Conservation (phyloP, 2,888 invertebrate species). For the Physocephala rufipes region DNA sequence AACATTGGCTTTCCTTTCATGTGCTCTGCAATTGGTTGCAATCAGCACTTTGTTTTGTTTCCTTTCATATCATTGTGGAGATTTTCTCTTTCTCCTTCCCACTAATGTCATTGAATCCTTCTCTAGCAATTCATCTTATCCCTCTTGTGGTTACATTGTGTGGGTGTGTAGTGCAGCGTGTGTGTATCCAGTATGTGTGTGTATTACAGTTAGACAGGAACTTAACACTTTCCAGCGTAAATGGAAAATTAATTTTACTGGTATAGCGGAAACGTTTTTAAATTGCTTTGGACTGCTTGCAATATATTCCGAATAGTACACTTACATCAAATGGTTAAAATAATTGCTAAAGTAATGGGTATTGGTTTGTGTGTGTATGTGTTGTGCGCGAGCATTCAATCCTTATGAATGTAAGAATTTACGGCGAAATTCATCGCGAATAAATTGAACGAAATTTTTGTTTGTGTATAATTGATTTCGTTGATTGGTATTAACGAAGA, state of each 20-base stretch:
- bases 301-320: constrained; percentile 17
- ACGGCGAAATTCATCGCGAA: too few species aligned
- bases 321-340: too few species aligned
- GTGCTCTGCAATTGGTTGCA: constrained; percentile 25
- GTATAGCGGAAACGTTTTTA: constrained; percentile 29
- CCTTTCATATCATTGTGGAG: not conserved
- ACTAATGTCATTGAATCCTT: not conserved
- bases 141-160: not conserved
- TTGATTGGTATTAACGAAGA: too few species aligned
- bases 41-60: constrained; percentile 27
- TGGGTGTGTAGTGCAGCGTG: constrained; percentile 10
- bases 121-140: too few species aligned
- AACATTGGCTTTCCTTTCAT: not conserved
- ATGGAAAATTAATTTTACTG: constrained; percentile 29
- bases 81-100: too few species aligned
- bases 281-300: constrained; percentile 24
- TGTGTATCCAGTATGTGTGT: too few species aligned
- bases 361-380: not conserved
- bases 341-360: too few species aligned
- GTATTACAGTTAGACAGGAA: not conserved
- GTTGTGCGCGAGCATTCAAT: not conserved
- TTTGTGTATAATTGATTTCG: too few species aligned
- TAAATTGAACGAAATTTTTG: too few species aligned
- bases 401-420: too few species aligned
- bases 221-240: not conserved